Percentiles rank a stretch among this genome's conserved stretches.
Evolutionary conservation across 1,140 invertebrate species (phyloP).

Genomic region (Myzus persicae): DNA sequence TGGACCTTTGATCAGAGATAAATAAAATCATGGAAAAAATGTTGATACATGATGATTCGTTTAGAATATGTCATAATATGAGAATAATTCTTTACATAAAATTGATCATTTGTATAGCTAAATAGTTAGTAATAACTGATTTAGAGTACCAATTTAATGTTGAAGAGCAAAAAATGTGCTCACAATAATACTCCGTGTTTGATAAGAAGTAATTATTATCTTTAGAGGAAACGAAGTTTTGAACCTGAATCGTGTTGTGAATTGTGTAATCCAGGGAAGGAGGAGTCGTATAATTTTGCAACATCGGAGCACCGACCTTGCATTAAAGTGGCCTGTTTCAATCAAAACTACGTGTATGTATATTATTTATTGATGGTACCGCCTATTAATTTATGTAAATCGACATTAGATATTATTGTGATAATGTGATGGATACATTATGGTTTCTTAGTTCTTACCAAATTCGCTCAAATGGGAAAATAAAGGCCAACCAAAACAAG

Average conservation of each 20-base stretch:
- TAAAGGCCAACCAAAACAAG: constrained; percentile 14
- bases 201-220: background rate
- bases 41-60: background rate
- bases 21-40: background rate
- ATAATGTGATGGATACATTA: too few species aligned
- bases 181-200: background rate
- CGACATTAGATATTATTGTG: constrained; percentile 6
- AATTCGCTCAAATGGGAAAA: constrained; percentile 2
- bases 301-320: constrained; percentile 7
- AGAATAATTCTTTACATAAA: background rate
- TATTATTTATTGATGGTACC: background rate
- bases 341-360: background rate
- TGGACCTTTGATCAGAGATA: background rate
- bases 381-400: background rate
- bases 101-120: background rate
- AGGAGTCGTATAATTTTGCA: background rate
- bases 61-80: background rate
- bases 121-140: background rate
- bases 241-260: background rate
- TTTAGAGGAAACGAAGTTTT: constrained; percentile 25
- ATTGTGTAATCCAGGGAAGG: background rate
- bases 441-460: constrained; percentile 14
- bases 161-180: background rate
- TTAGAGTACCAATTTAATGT: background rate
- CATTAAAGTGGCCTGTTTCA: constrained; percentile 6